Conservation (phyloP, 1,140 invertebrate species). For the Eubasilissa regina region DNA sequence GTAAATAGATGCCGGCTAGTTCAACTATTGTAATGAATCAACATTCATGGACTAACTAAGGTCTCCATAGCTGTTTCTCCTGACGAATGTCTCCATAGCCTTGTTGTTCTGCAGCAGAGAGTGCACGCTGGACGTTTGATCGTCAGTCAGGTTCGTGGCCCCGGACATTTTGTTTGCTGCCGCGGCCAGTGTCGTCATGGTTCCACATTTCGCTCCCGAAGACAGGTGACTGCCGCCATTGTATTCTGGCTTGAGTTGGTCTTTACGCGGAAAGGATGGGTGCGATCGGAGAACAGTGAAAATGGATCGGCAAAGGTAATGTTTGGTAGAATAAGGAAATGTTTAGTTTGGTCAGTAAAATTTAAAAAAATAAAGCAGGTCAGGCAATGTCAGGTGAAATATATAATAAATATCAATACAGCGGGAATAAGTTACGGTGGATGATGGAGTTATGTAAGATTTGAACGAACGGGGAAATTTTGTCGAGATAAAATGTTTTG, state of each 20-base stretch:
- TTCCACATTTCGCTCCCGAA: slow-evolving; percentile 11
- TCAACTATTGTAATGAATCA: not conserved
- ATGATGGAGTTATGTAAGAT: too few species aligned
- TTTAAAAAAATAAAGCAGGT: too few species aligned
- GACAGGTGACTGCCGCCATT: slow-evolving; percentile 14
- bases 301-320: slow-evolving; percentile 13
- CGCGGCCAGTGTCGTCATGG: slow-evolving; percentile 39
- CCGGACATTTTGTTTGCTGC: slow-evolving; percentile 62
- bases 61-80: slow-evolving; percentile 78
- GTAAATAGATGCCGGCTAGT: too few species aligned
- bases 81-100: slow-evolving; percentile 74
- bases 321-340: slow-evolving; percentile 1
- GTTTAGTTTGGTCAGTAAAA: too few species aligned
- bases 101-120: slow-evolving; percentile 70
- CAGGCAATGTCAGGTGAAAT: too few species aligned
- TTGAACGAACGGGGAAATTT: too few species aligned
- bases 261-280: slow-evolving; percentile 39
- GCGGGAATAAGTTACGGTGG: too few species aligned
- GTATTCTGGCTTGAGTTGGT: slow-evolving; percentile 50
- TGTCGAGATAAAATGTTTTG: too few species aligned
- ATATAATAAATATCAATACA: too few species aligned
- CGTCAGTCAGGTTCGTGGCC: slow-evolving; percentile 70
- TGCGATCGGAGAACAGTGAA: slow-evolving; percentile 37
- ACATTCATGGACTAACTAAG: slow-evolving; percentile 71
- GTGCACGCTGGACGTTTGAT: slow-evolving; percentile 66